Conservation (phyloP, 2,888 invertebrate species). For the Neoitamus cyanurus region DNA sequence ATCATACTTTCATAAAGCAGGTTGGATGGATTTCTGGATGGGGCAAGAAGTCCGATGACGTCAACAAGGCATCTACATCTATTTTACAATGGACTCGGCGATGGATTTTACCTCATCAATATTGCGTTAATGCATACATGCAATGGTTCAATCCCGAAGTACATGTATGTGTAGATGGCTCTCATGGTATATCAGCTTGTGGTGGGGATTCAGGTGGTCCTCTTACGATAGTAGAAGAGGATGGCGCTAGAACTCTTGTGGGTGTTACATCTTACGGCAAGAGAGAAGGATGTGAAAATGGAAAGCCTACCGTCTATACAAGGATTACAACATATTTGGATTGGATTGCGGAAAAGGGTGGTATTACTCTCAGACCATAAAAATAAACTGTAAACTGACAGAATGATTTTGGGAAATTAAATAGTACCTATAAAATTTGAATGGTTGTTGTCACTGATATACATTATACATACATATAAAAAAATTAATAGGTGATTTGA, state of each 20-base stretch:
- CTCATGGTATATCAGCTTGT: neutral
- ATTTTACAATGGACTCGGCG: neutral
- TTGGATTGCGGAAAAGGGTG: neutral
- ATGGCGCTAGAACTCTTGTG: neutral
- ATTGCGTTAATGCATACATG: neutral
- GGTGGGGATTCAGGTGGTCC: neutral
- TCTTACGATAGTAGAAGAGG: neutral
- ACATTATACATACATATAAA: no score
- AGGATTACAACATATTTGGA: neutral
- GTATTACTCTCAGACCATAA: neutral
- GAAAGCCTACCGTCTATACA: neutral
- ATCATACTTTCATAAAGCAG: neutral
- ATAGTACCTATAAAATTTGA: neutral
- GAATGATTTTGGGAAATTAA: neutral
- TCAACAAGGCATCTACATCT: neutral
- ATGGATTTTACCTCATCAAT: neutral
- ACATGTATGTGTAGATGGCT: neutral
- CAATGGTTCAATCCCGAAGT: neutral
- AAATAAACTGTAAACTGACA: neutral
- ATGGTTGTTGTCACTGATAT: no score
- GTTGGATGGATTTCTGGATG: neutral
- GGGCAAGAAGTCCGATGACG: neutral
- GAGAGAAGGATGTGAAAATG: neutral
- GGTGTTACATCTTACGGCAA: neutral
- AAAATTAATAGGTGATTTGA: no score